These are phyloP conservation scores for Xanthorhoe spadicearia DNA, from an alignment of 2,888 invertebrate species.

Conservation along the genomic window DNA sequence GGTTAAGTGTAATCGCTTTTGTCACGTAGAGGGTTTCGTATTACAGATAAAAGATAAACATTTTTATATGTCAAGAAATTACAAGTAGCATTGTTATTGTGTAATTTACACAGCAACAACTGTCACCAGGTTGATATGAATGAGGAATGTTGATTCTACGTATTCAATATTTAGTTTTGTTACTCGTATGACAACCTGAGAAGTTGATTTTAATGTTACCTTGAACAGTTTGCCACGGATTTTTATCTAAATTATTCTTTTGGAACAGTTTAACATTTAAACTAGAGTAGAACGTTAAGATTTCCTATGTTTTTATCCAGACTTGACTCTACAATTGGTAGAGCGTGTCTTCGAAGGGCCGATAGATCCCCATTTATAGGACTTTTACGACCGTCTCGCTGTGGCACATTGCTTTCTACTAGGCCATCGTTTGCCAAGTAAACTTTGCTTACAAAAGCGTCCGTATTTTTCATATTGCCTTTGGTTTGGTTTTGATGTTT, in stretches of 20 bases:
- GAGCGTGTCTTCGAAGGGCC: background rate
- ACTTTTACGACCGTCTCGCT: conserved; percentile 6
- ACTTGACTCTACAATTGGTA: background rate
- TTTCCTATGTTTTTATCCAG: background rate
- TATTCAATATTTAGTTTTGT: conserved; percentile 5
- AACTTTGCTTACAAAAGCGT: background rate
- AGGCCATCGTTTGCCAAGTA: background rate
- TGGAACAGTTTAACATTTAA: background rate
- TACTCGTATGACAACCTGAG: background rate
- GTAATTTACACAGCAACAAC: conserved; percentile 12
- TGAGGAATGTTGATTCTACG: conserved; percentile 2
- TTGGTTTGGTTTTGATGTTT: background rate
- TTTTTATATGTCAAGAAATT: conserved; percentile 11
- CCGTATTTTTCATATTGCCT: background rate
- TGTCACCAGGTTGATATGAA: background rate
- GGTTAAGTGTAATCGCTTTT: conserved; percentile 15
- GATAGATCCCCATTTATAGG: background rate
- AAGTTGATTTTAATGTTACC: background rate
- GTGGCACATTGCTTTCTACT: background rate
- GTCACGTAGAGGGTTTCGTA: conserved; percentile 21
- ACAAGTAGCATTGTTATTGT: conserved; percentile 14
- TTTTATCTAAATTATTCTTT: background rate
- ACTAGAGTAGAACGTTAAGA: background rate
- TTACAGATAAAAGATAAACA: conserved; percentile 25
- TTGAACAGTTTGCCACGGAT: background rate